Evolutionary conservation across 2,888 invertebrate genomes (phyloP), one percentile per base, ranked within the genome.

Genomic region (Pomacea canaliculata): DNA sequence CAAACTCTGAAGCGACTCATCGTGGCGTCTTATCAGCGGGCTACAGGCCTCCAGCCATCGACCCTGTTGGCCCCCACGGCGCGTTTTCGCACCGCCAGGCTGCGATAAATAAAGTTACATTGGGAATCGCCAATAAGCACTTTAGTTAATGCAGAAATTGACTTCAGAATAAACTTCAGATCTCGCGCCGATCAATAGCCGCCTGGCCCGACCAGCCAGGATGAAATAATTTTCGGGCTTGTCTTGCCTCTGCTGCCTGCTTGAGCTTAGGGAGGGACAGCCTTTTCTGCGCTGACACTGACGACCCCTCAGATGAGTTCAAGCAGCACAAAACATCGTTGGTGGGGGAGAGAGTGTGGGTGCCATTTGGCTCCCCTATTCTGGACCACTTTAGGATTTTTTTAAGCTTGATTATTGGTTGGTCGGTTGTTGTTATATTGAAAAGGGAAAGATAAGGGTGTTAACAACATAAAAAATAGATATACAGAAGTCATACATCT

Each of bases 141-240:
- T 78, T 78, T 76, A 76, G 71, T 78, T 76, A 76, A 76, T 70
- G 71, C 75, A 65, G 71, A 76, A 72, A 78, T 76, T 78, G 78
- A 78, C 76, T 78, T 66, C 69, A 46, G 74, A 72, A 78, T 78
- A 78, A 78, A 78, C 78, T 76, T 73, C 72, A 62, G 66, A 62
- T 72, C 68, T 71, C 18, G 19, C 51, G 46, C 27, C 70, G 70
- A 70, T 76, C 76, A 71, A 76, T 76, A 70, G 70, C 46, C 27
- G 59, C 63, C 63, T 48, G 67, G 71, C 46, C 72, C 68, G 71
- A 68, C 68, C 59, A 62, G 71, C 66, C 51, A 37, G 68, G 72
- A 71, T 76, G 76, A 76, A 76, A 76, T 76, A 71, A 71, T 76
- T 76, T 76, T 76, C 71, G 49, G 60, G 76, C 76, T 66, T 76